A percentile compares a stretch with the other conserved stretches of the same genome.
Conservation (phyloP, 1,140 invertebrate genomes). For the Hermatobates lingyangjiaoensis region DNA sequence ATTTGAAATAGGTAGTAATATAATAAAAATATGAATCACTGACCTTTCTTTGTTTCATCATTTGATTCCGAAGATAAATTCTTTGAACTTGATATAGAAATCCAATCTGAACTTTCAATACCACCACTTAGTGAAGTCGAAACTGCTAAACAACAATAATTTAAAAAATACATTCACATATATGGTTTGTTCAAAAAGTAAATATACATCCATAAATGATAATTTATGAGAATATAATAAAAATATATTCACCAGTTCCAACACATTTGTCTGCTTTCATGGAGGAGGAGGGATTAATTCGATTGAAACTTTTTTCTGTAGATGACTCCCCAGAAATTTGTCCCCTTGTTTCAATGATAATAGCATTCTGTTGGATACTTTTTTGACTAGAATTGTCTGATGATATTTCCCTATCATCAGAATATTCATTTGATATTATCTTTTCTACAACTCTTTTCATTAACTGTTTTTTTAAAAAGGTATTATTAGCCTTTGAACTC, state of each 20-base stretch:
- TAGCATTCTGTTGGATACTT: not conserved
- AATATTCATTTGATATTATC: constrained; percentile 19
- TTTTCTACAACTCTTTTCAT: constrained; percentile 28
- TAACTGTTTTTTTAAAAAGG: constrained; percentile 16
- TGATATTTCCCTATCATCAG: constrained; percentile 3
- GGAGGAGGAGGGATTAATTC: not conserved
- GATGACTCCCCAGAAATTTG: not conserved
- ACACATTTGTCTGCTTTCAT: not conserved
- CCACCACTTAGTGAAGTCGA: too few species aligned
- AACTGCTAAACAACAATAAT: too few species aligned
- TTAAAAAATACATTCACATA: too few species aligned
- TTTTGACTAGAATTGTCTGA: not conserved
- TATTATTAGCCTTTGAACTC: constrained; percentile 12
- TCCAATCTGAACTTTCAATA: too few species aligned
- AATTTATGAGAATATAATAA: not conserved
- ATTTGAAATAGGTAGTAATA: too few species aligned
- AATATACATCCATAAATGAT: too few species aligned
- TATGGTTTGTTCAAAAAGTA: too few species aligned
- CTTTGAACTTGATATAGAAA: too few species aligned
- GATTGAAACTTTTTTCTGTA: not conserved
- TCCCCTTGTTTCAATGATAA: not conserved
- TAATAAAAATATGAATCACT: too few species aligned
- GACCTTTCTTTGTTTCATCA: too few species aligned
- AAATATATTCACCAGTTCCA: constrained; percentile 1
- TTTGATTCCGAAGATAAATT: too few species aligned